Conservation (phyloP, 2,797 vertebrate genomes). For the Melanotaenia maccullochi region DNA sequence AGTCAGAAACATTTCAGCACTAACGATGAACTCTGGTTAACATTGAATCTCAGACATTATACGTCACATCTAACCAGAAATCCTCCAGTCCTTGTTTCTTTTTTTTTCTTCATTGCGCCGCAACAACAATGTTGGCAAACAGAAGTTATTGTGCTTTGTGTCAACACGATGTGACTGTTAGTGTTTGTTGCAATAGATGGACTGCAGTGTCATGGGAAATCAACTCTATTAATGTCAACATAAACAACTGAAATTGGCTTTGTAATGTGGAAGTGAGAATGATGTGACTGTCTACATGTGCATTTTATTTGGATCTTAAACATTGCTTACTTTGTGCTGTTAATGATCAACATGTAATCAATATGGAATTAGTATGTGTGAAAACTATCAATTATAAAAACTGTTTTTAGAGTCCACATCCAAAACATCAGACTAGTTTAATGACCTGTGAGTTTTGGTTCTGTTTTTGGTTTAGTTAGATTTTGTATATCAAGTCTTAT, state of each 20-base stretch:
- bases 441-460: not conserved
- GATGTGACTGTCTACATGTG: constrained; percentile 20
- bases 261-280: constrained; percentile 46
- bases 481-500: not conserved
- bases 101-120: constrained; percentile 35
- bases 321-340: constrained; percentile 11
- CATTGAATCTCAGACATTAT: constrained; percentile 74
- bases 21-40: constrained; percentile 81
- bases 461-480: not conserved
- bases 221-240: constrained; percentile 81
- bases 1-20: constrained; percentile 54
- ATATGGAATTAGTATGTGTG: not conserved
- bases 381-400: not conserved
- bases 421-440: too few relatives aligned
- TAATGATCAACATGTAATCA: not conserved
- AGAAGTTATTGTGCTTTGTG: constrained; percentile 81
- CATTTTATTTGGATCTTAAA: constrained; percentile 20
- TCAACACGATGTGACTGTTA: constrained; percentile 82
- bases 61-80: constrained; percentile 64
- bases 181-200: constrained; percentile 80
- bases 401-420: not conserved
- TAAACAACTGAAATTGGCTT: constrained; percentile 63
- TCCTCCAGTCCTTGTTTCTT: constrained; percentile 65
- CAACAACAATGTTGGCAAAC: constrained; percentile 75
- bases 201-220: constrained; percentile 81